Percentiles rank a stretch among this genome's conserved stretches.
Evolutionary conservation across 1,140 invertebrate species (phyloP).

Genomic region (Bradysia coprophila): DNA sequence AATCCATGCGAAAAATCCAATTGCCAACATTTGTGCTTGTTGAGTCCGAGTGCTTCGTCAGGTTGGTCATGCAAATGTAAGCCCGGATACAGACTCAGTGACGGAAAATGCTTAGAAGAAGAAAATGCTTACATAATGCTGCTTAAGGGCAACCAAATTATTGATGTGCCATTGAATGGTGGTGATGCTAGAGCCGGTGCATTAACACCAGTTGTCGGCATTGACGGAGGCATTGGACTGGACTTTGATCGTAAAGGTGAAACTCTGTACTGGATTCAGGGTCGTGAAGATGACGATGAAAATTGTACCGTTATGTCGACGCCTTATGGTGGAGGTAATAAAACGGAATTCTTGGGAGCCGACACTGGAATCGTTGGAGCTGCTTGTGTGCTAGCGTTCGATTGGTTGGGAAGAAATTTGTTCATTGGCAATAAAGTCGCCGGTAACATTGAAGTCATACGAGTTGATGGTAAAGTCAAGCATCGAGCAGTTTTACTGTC

Average conservation of each 20-base stretch:
- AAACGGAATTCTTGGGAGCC: conserved; percentile 58
- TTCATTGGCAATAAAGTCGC: conserved; percentile 84
- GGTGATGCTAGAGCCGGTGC: conserved; percentile 55
- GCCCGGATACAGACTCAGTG: conserved; percentile 57
- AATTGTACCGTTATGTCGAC: conserved; percentile 73
- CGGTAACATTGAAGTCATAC: conserved; percentile 84
- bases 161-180: conserved; percentile 61
- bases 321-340: conserved; percentile 71
- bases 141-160: conserved; percentile 72
- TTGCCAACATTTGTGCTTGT: conserved; percentile 83
- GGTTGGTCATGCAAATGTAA: conserved; percentile 83
- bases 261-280: conserved; percentile 71
- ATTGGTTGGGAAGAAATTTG: conserved; percentile 90
- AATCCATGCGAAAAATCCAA: conserved; percentile 67
- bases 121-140: conserved; percentile 81
- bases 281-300: conserved; percentile 49
- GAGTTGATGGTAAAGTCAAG: conserved; percentile 65
- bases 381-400: conserved; percentile 81
- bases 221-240: conserved; percentile 73
- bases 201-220: conserved; percentile 75
- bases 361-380: conserved; percentile 76
- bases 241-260: conserved; percentile 80
- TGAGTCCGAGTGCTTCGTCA: conserved; percentile 46
- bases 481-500: conserved; percentile 75
- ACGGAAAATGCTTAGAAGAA: conserved; percentile 64